A percentile compares a stretch with the other conserved stretches of the same genome.
Conservation (phyloP, 1,140 invertebrate species). For the Trichoplusia ni region DNA sequence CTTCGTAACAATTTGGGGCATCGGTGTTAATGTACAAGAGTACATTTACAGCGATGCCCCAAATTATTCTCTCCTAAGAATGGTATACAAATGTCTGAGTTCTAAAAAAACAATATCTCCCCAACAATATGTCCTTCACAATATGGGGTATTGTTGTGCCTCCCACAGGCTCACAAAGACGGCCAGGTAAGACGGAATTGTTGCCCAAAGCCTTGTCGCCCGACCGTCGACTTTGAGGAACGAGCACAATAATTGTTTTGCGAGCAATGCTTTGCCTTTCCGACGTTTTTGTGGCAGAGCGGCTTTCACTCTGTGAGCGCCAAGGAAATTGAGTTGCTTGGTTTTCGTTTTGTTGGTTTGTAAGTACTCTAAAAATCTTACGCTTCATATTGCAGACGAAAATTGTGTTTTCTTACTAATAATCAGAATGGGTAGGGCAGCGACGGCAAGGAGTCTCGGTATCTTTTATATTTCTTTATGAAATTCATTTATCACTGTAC, state of each 20-base stretch:
- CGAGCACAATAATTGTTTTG: constrained; percentile 20
- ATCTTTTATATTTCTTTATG: too few species aligned
- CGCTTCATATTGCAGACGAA: too few species aligned
- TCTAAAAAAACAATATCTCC: constrained; percentile 15
- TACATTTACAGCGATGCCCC: too few species aligned
- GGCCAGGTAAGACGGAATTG: constrained; percentile 17
- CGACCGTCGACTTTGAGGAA: constrained; percentile 11
- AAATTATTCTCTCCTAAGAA: background rate
- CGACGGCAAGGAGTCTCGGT: too few species aligned
- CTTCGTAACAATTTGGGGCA: too few species aligned
- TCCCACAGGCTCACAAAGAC: constrained; percentile 17
- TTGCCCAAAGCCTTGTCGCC: constrained; percentile 16
- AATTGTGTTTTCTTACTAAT: too few species aligned
- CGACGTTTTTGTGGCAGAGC: constrained; percentile 2
- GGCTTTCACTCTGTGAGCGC: background rate
- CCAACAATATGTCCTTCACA: constrained; percentile 3
- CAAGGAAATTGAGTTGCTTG: background rate
- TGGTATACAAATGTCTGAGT: background rate
- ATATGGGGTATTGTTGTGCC: constrained; percentile 15
- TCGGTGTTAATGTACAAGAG: too few species aligned
- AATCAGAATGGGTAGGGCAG: too few species aligned
- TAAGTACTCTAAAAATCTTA: too few species aligned
- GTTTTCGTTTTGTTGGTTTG: constrained; percentile 12
- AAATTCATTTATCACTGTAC: too few species aligned
- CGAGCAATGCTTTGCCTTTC: constrained; percentile 10